Evolutionary conservation across 2,888 invertebrate species (phyloP).

Genomic region (Acrobasis consociella): DNA sequence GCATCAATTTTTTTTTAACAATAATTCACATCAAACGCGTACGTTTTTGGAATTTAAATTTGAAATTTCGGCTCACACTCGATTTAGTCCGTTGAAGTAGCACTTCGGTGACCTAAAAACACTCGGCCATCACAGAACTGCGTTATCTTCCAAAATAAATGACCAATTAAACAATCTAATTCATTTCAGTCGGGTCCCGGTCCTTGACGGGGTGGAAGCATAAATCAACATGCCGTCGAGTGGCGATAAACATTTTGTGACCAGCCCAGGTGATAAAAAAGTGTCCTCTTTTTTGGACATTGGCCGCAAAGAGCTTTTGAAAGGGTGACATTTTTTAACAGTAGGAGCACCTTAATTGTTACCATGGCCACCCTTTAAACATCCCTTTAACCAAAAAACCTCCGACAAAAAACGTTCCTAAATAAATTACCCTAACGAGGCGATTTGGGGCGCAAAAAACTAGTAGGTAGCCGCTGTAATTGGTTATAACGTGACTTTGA

Average conservation of each 20-base stretch:
- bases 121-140: conserved; percentile 52
- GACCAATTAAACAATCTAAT: conserved; percentile 82
- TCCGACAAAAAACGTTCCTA: conserved; percentile 65
- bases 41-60: conserved; percentile 33
- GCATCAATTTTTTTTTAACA: conserved; percentile 46
- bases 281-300: conserved; percentile 71
- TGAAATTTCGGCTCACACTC: conserved; percentile 46
- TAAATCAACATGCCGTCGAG: conserved; percentile 79
- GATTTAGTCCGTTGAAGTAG: conserved; percentile 46
- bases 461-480: conserved; percentile 58
- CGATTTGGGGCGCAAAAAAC: conserved; percentile 58
- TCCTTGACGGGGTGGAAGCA: conserved; percentile 71
- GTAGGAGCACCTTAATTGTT: conserved; percentile 77
- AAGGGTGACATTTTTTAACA: conserved; percentile 80
- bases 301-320: conserved; percentile 60
- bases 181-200: conserved; percentile 64
- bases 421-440: conserved; percentile 71
- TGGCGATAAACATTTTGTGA: conserved; percentile 82
- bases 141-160: conserved; percentile 78
- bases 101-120: conserved; percentile 66
- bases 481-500: conserved; percentile 62
- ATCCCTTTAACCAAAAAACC: conserved; percentile 69
- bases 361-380: conserved; percentile 69
- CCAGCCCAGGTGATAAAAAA: conserved; percentile 80
- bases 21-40: conserved; percentile 15